These are phyloP conservation scores for Tenrec ecaudatus DNA, from an alignment of 2,113 vertebrate genomes.

Conservation along the genomic window DNA sequence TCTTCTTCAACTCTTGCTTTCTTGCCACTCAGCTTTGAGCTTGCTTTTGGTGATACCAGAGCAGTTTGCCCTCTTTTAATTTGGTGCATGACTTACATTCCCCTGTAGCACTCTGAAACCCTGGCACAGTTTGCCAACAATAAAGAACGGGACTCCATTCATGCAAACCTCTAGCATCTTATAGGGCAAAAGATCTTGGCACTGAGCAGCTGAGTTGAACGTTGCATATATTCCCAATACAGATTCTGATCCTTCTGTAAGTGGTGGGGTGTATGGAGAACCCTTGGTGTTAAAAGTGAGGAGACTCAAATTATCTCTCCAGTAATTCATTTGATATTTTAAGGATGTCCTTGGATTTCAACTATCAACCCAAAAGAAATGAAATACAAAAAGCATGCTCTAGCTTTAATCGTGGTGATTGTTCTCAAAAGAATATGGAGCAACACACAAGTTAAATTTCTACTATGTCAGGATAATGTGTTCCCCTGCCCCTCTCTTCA, in stretches of 20 bases:
- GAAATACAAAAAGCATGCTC: conserved; percentile 37
- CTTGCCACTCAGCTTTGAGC: background rate
- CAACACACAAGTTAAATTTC: conserved; percentile 78
- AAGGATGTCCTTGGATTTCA: conserved; percentile 68
- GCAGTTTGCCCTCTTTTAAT: conserved; percentile 79
- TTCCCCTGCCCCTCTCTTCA: conserved; percentile 71
- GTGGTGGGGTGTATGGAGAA: background rate
- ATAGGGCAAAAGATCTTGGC: conserved; percentile 74
- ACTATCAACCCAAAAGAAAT: conserved; percentile 60
- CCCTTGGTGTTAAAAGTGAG: background rate
- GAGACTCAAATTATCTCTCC: conserved; percentile 2
- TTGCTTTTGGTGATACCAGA: conserved; percentile 72
- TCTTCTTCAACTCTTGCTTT: conserved; percentile 5
- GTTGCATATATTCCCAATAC: conserved; percentile 62
- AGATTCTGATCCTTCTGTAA: conserved; percentile 20
- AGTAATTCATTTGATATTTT: conserved; percentile 40
- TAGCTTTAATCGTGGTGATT: conserved; percentile 66
- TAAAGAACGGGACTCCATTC: conserved; percentile 80
- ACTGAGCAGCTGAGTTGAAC: conserved; percentile 67
- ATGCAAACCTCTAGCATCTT: conserved; percentile 69
- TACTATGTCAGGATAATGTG: conserved; percentile 46
- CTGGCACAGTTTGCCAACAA: conserved; percentile 80
- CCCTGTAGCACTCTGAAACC: conserved; percentile 82
- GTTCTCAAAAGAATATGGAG: conserved; percentile 70
- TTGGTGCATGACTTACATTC: conserved; percentile 74